phyloP scores from a whole-genome alignment of 2,113 vertebrate species.

The mouse (Mus musculus) region GRCm39 chr2:71264001-71264500 shows the following conservation, averaged over 20 bases:
- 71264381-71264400: conserved; percentile 85
- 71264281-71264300: conserved; percentile 58
- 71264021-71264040: conserved; percentile 61
- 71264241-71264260: not conserved
- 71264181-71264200: too few species aligned
- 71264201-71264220: too few species aligned
- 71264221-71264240: not conserved
- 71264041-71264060: not conserved
- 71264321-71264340: conserved; percentile 39
- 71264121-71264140: too few species aligned
- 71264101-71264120: too few species aligned
- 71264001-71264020: conserved; percentile 30
- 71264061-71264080: conserved; percentile 28
- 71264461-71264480: conserved; percentile 92
- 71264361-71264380: conserved; percentile 53
- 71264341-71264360: conserved; percentile 67
- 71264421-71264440: conserved; percentile 97
- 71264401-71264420: conserved; percentile 99
- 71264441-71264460: conserved; percentile 96
- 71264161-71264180: too few species aligned
- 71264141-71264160: too few species aligned
- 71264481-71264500: conserved; percentile 94
- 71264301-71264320: conserved; percentile 57
- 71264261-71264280: conserved; percentile 39
- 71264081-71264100: too few species aligned